Percentiles rank a stretch among this genome's conserved stretches.
Evolutionary conservation across 2,888 invertebrate genomes (phyloP).

Genomic region (Eilema caniola): DNA sequence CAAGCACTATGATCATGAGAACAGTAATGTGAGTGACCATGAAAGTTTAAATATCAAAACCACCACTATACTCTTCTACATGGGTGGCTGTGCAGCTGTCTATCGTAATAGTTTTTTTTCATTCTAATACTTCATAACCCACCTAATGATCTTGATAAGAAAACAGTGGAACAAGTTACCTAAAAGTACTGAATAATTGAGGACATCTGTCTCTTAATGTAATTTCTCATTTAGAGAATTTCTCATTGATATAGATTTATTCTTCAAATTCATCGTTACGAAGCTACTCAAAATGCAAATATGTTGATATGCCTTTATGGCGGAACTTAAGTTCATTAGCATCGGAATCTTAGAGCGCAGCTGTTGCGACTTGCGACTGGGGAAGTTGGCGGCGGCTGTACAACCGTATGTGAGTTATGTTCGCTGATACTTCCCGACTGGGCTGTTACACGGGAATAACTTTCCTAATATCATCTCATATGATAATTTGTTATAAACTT

Average conservation of each 20-base stretch:
- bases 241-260: slow-evolving; percentile 10
- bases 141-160: neutral
- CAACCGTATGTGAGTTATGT: slow-evolving; percentile 42
- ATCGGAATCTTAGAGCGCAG: slow-evolving; percentile 51
- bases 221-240: slow-evolving; percentile 4
- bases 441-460: neutral
- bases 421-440: slow-evolving; percentile 20
- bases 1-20: no score
- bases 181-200: no score
- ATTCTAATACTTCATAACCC: no score
- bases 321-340: slow-evolving; percentile 55
- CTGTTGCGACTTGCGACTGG: slow-evolving; percentile 45
- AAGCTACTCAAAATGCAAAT: slow-evolving; percentile 50
- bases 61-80: no score
- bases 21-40: no score
- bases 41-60: no score
- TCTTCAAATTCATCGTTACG: slow-evolving; percentile 21
- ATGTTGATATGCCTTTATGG: slow-evolving; percentile 50
- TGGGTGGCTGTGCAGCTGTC: no score
- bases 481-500: slow-evolving; percentile 9
- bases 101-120: no score
- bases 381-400: slow-evolving; percentile 35
- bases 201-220: neutral
- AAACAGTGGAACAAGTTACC: neutral
- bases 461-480: slow-evolving; percentile 7